phyloP scores from a whole-genome alignment of 1,140 invertebrate genomes.

The Lepidurus couesii region DNA sequence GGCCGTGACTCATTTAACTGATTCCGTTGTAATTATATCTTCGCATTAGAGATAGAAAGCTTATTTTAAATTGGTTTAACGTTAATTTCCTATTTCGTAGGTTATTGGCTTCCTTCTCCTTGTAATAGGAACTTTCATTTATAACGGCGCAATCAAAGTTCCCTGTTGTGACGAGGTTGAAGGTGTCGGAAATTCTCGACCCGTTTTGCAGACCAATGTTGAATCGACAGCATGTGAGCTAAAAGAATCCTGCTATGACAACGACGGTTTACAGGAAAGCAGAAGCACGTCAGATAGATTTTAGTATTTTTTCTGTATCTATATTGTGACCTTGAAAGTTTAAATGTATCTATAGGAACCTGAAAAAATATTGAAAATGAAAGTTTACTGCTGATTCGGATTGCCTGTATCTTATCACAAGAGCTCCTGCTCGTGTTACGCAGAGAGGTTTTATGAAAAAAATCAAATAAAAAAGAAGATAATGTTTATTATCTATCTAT shows the following conservation, averaged over 20 bases:
- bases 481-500: background rate
- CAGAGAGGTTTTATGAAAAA: background rate
- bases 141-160: constrained; percentile 56
- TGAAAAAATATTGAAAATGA: no score
- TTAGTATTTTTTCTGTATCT: no score
- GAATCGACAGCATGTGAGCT: background rate
- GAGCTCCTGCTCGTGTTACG: background rate
- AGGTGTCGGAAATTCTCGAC: background rate
- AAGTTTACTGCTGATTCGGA: no score
- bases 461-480: background rate
- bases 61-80: background rate
- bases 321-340: no score
- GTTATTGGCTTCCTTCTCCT: constrained; percentile 66
- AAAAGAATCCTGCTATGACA: background rate
- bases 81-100: constrained; percentile 42
- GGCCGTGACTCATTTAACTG: background rate
- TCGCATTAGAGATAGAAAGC: background rate
- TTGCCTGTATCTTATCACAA: background rate
- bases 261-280: background rate
- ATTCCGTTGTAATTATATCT: background rate
- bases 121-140: constrained; percentile 68
- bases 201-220: background rate
- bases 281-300: no score
- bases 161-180: background rate
- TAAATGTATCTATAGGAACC: no score